A percentile compares a stretch with the other conserved stretches of the same genome.
These are phyloP conservation scores for Acrocephalus arundinaceus DNA, from an alignment of 2,113 vertebrate species.

Conservation along the genomic window DNA sequence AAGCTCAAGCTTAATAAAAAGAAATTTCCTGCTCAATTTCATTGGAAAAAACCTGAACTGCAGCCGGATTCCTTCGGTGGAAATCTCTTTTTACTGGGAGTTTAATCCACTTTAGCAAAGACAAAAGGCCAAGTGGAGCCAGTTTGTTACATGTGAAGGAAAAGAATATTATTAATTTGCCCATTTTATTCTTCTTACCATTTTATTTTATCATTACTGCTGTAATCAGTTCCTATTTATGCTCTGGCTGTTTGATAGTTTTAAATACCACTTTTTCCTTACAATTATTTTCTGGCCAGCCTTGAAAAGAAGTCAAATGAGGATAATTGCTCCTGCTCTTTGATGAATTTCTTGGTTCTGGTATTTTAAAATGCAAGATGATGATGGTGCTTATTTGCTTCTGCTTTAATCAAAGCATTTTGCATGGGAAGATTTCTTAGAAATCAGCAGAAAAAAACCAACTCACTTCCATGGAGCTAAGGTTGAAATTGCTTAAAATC, in stretches of 20 bases:
- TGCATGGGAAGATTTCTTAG: not conserved
- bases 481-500: not conserved
- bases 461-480: not conserved
- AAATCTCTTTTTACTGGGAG: not conserved
- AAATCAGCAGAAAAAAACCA: not conserved
- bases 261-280: not conserved
- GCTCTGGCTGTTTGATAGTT: not conserved
- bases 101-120: not conserved
- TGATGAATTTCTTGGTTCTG: not conserved
- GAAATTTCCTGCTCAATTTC: not conserved
- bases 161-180: not conserved
- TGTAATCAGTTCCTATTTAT: constrained; percentile 38
- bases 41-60: not conserved
- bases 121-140: not conserved
- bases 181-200: not conserved
- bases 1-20: not conserved
- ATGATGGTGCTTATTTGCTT: not conserved
- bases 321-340: constrained; percentile 6
- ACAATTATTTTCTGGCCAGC: not conserved
- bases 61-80: not conserved
- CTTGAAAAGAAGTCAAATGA: not conserved
- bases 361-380: not conserved
- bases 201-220: constrained; percentile 1
- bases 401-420: not conserved
- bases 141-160: not conserved